A percentile compares a stretch with the other conserved stretches of the same genome.
Evolutionary conservation across 2,797 vertebrate genomes (phyloP).

Genomic region (Leuciscus waleckii): DNA sequence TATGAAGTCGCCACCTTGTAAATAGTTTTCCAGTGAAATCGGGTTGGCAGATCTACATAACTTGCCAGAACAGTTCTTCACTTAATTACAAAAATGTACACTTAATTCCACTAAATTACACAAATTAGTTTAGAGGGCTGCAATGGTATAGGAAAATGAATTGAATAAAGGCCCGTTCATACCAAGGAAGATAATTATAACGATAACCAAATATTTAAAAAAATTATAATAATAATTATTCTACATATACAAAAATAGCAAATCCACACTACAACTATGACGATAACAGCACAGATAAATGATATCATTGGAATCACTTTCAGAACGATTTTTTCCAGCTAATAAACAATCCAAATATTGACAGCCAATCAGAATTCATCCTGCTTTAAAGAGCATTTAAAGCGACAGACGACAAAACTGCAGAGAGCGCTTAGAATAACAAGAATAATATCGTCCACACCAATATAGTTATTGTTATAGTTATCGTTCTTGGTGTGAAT

Average conservation of each 20-base stretch:
- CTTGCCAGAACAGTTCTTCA: not conserved
- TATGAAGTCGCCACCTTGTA: not conserved
- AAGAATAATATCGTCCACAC: not conserved
- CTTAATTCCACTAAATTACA: not conserved
- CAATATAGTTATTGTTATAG: not conserved
- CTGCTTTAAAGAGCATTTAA: not conserved
- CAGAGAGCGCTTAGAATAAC: too few relatives aligned
- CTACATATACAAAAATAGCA: too few relatives aligned
- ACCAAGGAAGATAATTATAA: too few relatives aligned
- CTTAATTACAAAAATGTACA: not conserved
- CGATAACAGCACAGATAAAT: not conserved
- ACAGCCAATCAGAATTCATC: not conserved
- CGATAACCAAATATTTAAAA: too few relatives aligned
- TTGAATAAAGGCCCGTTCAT: not conserved
- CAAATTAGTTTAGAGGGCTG: not conserved
- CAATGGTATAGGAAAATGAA: not conserved
- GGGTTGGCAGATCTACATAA: not conserved
- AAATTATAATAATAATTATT: too few relatives aligned
- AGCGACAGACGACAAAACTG: not conserved
- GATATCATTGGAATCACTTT: too few relatives aligned
- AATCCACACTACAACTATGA: too few relatives aligned
- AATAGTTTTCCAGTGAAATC: not conserved
- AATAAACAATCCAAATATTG: not conserved
- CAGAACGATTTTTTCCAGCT: not conserved
- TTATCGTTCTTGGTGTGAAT: too few relatives aligned